Evolutionary conservation across 2,113 vertebrate genomes (phyloP).

Genomic region (Irena cyanogastra): DNA sequence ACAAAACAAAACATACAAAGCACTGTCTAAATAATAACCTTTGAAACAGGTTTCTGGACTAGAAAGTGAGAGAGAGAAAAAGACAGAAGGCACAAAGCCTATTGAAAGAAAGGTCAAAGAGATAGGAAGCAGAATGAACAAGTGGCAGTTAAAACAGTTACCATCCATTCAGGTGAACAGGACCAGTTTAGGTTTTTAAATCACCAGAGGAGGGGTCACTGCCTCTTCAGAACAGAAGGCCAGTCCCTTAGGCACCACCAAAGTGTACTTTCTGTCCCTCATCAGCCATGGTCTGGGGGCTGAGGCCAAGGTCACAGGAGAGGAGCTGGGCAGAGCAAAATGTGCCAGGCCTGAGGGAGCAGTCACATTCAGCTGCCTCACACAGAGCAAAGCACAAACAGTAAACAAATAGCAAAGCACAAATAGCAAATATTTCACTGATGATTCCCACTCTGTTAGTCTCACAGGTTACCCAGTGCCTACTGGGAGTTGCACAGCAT

Average conservation of each 20-base stretch:
- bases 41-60: not conserved
- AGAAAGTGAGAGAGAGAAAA: not conserved
- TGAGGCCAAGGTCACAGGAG: not conserved
- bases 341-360: not conserved
- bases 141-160: not conserved
- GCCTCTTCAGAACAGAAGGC: not conserved
- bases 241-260: not conserved
- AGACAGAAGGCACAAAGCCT: not conserved
- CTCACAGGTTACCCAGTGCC: not conserved
- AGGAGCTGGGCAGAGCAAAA: too few species aligned
- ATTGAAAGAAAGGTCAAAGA: not conserved
- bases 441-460: not conserved
- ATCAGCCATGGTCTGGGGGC: not conserved
- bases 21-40: not conserved
- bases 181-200: not conserved
- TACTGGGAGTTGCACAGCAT: not conserved
- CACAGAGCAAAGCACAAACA: not conserved
- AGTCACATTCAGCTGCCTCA: not conserved
- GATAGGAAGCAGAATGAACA: not conserved
- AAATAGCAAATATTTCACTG: not conserved
- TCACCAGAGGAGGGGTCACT: not conserved
- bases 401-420: not conserved
- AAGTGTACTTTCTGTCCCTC: not conserved
- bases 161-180: not conserved
- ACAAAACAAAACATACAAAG: not conserved